Evolutionary conservation across 2,113 vertebrate species (phyloP).

Genomic region (Trematocara macrostoma): DNA sequence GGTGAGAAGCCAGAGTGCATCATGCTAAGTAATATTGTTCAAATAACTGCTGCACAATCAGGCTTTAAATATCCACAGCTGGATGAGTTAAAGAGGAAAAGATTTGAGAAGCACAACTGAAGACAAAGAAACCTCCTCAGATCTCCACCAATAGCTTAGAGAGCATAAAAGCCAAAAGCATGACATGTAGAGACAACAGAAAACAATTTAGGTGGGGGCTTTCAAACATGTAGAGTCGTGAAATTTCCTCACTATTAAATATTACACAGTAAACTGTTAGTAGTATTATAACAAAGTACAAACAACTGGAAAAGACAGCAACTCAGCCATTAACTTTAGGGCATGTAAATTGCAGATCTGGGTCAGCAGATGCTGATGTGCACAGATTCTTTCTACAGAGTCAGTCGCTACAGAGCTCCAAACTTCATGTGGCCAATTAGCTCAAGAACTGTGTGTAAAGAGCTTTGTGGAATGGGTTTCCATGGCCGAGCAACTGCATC

Average conservation of each 20-base stretch:
- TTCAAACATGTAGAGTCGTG: neutral
- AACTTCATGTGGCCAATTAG: neutral
- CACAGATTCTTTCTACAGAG: neutral
- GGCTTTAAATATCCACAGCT: neutral
- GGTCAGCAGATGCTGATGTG: neutral
- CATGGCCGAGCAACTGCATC: neutral
- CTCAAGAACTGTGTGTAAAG: neutral
- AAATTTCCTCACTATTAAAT: neutral
- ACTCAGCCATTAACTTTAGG: neutral
- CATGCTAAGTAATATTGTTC: neutral
- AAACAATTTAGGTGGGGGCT: neutral
- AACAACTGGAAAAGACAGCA: neutral
- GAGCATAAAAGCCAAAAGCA: neutral
- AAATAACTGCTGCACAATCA: neutral
- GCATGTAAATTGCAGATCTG: neutral
- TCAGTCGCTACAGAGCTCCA: neutral
- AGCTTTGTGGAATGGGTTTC: fast-evolving
- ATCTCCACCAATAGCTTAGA: neutral
- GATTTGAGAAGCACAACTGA: neutral
- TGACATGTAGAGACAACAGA: neutral
- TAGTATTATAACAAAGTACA: neutral
- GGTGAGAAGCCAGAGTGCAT: neutral
- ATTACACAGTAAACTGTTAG: neutral
- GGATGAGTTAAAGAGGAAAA: neutral
- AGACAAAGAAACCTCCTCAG: neutral